phyloP scores from a whole-genome alignment of 2,113 vertebrate genomes.

The Vidua macroura region DNA sequence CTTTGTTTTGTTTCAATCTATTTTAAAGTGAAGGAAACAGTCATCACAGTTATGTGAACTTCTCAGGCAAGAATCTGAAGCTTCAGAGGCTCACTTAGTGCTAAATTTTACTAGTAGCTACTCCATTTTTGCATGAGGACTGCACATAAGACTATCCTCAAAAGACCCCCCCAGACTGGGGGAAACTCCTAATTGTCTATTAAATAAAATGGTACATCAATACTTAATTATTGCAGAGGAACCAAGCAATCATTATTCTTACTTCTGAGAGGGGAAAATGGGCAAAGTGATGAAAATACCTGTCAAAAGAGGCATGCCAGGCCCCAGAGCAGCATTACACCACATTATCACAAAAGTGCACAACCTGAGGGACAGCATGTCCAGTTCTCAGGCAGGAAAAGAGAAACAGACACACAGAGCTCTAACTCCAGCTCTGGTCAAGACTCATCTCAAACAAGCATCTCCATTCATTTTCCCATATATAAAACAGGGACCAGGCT shows the following conservation, averaged over 20 bases:
- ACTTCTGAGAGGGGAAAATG: background rate
- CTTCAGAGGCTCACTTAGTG: background rate
- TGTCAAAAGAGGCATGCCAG: background rate
- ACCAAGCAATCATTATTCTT: background rate
- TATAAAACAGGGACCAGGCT: background rate
- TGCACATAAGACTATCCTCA: background rate
- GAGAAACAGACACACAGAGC: background rate
- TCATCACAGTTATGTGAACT: background rate
- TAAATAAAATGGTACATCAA: background rate
- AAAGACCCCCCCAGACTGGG: background rate
- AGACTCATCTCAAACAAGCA: background rate
- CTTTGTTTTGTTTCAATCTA: background rate
- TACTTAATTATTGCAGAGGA: background rate
- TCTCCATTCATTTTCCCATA: background rate
- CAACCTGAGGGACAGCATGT: accelerated
- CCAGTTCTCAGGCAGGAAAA: background rate
- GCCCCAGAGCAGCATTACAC: background rate
- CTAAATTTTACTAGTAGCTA: background rate
- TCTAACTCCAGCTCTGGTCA: background rate
- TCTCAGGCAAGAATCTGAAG: background rate
- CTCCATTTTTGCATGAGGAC: background rate
- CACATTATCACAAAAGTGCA: accelerated
- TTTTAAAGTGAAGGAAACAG: background rate
- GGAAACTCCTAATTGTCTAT: background rate
- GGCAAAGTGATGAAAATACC: background rate